A percentile compares a stretch with the other conserved stretches of the same genome.
Conservation (phyloP, 2,797 vertebrate species). For the Pseudochirops corinnae region DNA sequence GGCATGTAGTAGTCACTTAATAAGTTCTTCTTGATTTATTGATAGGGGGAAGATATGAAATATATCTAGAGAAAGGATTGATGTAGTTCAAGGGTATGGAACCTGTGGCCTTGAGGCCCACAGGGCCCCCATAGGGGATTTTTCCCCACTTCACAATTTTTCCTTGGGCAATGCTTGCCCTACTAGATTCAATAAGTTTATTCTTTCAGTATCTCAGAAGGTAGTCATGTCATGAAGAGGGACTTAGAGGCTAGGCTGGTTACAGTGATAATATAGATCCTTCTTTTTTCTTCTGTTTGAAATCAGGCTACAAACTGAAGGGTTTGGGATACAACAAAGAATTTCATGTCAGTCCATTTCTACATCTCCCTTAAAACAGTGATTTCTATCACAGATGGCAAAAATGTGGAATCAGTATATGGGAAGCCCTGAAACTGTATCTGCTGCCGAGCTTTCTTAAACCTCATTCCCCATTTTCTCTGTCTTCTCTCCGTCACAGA, state of each 20-base stretch:
- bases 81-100: background rate
- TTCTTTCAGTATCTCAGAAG: background rate
- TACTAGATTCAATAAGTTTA: background rate
- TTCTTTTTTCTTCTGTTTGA: background rate
- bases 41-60: background rate
- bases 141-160: rapidly evolving
- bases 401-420: background rate
- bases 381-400: background rate
- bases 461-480: background rate
- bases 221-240: background rate
- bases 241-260: background rate
- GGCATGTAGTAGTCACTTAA: background rate
- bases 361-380: background rate
- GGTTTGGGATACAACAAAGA: background rate
- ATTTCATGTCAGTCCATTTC: background rate
- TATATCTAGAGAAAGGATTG: background rate
- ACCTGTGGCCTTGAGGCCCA: too few species aligned
- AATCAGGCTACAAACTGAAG: background rate
- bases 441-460: background rate
- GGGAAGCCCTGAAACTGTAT: background rate
- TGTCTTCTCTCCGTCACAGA: background rate
- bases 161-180: background rate
- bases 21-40: background rate
- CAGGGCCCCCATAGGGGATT: background rate
- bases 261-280: background rate